Base-by-base conservation (phyloP, 2,888 invertebrate genomes). In the Epirrhoe tristata region DNA sequence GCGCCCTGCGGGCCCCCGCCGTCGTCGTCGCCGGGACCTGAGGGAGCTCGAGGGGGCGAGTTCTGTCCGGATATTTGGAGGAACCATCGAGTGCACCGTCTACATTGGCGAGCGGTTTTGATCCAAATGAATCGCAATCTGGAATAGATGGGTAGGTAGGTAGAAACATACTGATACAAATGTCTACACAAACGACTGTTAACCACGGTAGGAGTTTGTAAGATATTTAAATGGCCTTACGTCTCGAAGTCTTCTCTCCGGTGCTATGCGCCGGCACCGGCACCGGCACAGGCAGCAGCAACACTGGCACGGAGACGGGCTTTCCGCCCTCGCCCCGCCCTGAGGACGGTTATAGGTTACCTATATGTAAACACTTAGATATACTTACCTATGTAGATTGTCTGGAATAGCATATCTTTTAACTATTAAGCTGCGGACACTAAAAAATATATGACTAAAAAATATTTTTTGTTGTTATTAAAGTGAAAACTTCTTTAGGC, bases 251-350 rank as follows among this genome's bases (percentile, higher is more conserved):
- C 39, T 12, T 43, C 39, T 43, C n/a, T 7, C 39, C 16, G 14
- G 32, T 48, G 55, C 34, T 7, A 46, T 2, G 60, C 31, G 81
- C 77, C 0, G 85, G 36, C 24, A 36, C 60, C n/a, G 83, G 82
- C 17, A 84, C 78, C 0, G 85, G 81, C 71, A 87, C 76, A 0
- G 85, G 86, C 66, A 87, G 72, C 69, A 87, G 72, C 65, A 86
- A 77, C 72, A 86, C 64, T 8, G 84, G 81, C 69, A 84, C 63
- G 17, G 78, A 59, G 14, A 69, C 57, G 16, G 66, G 61, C 39
- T 60, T 57, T 0, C 70, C 70, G 24, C 57, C 69, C 32, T 17
- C 60, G 34, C 69, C 76, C 12, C 69, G 58, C 10, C 72, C 76
- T 75, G 70, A 54, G 12, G 32, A 46, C 46, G 12, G 10, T 24